These are phyloP conservation scores for Synergus umbraculus DNA, from an alignment of 2,888 invertebrate species.

Conservation along the genomic window DNA sequence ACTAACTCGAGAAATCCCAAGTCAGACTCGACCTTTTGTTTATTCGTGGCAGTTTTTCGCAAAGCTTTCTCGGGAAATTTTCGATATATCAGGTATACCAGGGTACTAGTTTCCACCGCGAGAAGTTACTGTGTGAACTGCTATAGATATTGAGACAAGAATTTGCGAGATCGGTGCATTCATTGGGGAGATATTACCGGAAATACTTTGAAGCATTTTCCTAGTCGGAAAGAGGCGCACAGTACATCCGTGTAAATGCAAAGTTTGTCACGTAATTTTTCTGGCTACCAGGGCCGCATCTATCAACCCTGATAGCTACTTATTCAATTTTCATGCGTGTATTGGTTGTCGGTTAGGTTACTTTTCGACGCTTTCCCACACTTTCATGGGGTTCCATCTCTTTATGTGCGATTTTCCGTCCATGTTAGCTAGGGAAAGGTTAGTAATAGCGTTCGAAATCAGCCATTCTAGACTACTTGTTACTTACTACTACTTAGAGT, in stretches of 20 bases:
- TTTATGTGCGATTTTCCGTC: slow-evolving; percentile 31
- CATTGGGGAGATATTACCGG: slow-evolving; percentile 63
- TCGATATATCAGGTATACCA: slow-evolving; percentile 39
- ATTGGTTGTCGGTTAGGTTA: slow-evolving; percentile 21
- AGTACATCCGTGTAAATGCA: slow-evolving; percentile 70
- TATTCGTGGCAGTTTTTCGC: slow-evolving; percentile 73
- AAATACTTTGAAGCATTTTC: slow-evolving; percentile 68
- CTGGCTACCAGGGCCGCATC: slow-evolving; percentile 70
- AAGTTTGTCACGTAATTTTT: slow-evolving; percentile 75
- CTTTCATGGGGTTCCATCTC: slow-evolving; percentile 19
- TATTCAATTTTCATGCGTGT: slow-evolving; percentile 37
- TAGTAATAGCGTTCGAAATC: slow-evolving; percentile 37
- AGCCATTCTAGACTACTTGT: slow-evolving; percentile 40
- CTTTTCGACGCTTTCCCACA: slow-evolving; percentile 21
- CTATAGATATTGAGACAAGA: slow-evolving; percentile 53
- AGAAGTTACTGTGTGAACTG: slow-evolving; percentile 58
- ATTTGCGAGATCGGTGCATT: slow-evolving; percentile 52
- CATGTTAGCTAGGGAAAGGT: slow-evolving; percentile 30
- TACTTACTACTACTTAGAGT: slow-evolving; percentile 25
- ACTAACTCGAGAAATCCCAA: slow-evolving; percentile 56
- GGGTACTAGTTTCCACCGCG: slow-evolving; percentile 57
- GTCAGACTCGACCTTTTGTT: slow-evolving; percentile 73
- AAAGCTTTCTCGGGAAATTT: slow-evolving; percentile 62
- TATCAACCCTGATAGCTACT: slow-evolving; percentile 63
- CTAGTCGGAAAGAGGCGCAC: slow-evolving; percentile 64